Base-by-base conservation (phyloP, 2,888 invertebrate species). In the Lasioglossum lativentre region DNA sequence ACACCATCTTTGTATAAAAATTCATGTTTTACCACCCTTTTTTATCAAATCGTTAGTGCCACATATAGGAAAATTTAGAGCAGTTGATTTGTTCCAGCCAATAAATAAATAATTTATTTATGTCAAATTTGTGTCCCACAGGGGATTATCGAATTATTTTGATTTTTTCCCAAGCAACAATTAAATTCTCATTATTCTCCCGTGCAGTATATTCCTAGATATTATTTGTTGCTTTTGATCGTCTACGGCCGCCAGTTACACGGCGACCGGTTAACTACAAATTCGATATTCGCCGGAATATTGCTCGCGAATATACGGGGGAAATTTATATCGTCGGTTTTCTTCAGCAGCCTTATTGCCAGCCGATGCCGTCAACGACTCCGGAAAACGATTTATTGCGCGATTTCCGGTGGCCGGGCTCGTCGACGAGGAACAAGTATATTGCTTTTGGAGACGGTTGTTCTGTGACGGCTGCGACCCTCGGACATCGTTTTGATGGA, bases 141-240 rank as follows among this genome's bases (percentile, higher is more conserved):
- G n/a, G n/a, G n/a, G n/a, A n/a, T n/a, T n/a, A n/a, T n/a, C n/a
- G n/a, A n/a, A n/a, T n/a, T n/a, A n/a, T n/a, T n/a, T n/a, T n/a
- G n/a, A n/a, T n/a, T n/a, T 34, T 34, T 34, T 34, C 34, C 34
- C 34, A 34, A 34, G 34, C 34, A 34, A 34, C 34, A 34, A 34
- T 34, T 34, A 87, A 89, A 90, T 90, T 85, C 86, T 85, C 73
- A 83, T 89, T 90, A 86, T 80, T 63, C 52, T 14, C 40, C n/a
- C 56, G 12, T 27, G 40, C 76, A 52, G 77, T 84, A 59, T 72
- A 75, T 75, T 71, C 70, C 72, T 14, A 82, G 71, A 80, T 86
- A 82, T 80, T 83, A 82, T 84, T 87, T 72, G 82, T 80, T 75
- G 38, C 45, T 27, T 52, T 30, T 12, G 52, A 8, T 12, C 66